phyloP scores from a whole-genome alignment of 2,113 vertebrate species.

The Tympanuchus pallidicinctus region DNA sequence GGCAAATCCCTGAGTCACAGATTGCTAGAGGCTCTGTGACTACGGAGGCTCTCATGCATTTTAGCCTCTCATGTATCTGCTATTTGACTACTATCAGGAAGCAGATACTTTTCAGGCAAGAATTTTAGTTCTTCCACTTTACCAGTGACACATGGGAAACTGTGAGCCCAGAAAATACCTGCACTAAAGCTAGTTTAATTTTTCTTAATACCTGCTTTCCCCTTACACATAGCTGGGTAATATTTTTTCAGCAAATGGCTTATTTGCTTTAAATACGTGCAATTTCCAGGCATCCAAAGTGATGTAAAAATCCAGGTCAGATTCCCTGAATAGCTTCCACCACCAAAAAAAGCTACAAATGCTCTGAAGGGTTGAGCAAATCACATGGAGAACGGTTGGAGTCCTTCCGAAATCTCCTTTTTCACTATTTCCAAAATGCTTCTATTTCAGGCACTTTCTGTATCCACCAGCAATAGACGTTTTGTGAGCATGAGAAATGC shows the following conservation, averaged over 20 bases:
- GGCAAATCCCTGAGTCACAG: not conserved
- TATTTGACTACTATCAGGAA: not conserved
- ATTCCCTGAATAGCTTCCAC: slow-evolving; percentile 2
- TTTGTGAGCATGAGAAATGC: not conserved
- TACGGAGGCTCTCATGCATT: not conserved
- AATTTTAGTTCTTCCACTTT: not conserved
- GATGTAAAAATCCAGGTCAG: slow-evolving; percentile 30
- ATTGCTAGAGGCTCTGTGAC: not conserved
- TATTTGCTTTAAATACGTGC: not conserved
- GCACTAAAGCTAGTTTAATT: not conserved
- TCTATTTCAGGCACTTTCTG: slow-evolving; percentile 4
- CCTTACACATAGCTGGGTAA: not conserved
- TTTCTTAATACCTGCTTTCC: not conserved
- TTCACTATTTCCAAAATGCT: not conserved
- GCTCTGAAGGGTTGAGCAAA: not conserved
- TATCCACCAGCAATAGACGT: not conserved
- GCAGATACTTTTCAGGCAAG: not conserved
- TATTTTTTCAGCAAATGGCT: not conserved
- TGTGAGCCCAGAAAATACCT: not conserved
- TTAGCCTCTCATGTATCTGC: not conserved
- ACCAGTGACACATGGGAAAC: not conserved
- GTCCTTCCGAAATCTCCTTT: not conserved
- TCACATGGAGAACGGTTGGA: slow-evolving; percentile 20
- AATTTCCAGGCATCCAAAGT: not conserved
- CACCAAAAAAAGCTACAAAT: slow-evolving; percentile 23